Percentiles rank a stretch among this genome's conserved stretches.
These are phyloP conservation scores for Imbricaverruca yamaguchii DNA, from an alignment of 2,888 invertebrate genomes.

Conservation along the genomic window DNA sequence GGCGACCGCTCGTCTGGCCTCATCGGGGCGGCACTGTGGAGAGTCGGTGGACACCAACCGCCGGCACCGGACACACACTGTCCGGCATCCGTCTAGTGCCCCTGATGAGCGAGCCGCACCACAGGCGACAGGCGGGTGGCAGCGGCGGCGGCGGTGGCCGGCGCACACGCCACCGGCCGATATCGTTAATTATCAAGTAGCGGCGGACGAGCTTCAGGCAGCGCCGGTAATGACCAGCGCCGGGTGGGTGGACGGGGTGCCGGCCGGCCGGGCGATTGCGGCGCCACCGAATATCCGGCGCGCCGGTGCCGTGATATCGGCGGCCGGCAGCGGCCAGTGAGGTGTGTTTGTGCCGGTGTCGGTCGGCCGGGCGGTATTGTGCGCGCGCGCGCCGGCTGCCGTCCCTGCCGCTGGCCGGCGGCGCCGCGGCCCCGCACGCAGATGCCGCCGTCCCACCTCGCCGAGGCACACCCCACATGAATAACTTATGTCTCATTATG, in stretches of 20 bases:
- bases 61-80: too few relatives aligned
- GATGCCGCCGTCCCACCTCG: not conserved
- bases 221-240: too few relatives aligned
- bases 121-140: too few relatives aligned
- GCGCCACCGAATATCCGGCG: not conserved
- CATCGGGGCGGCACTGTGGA: too few relatives aligned
- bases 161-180: not conserved
- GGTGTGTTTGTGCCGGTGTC: too few relatives aligned
- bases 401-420: not conserved
- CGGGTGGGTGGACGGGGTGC: too few relatives aligned
- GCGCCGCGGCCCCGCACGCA: too few relatives aligned
- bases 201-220: too few relatives aligned
- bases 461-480: not conserved
- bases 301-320: not conserved
- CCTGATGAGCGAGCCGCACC: too few relatives aligned
- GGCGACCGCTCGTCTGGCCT: not conserved
- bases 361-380: not conserved
- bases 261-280: not conserved
- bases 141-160: not conserved
- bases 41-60: too few relatives aligned
- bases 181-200: too few relatives aligned
- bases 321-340: not conserved
- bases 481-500: conserved; percentile 5
- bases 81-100: too few relatives aligned
- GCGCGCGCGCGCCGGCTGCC: not conserved